These are phyloP conservation scores for Tachyglossus aculeatus DNA, from an alignment of 2,797 vertebrate species.

Conservation along the genomic window DNA sequence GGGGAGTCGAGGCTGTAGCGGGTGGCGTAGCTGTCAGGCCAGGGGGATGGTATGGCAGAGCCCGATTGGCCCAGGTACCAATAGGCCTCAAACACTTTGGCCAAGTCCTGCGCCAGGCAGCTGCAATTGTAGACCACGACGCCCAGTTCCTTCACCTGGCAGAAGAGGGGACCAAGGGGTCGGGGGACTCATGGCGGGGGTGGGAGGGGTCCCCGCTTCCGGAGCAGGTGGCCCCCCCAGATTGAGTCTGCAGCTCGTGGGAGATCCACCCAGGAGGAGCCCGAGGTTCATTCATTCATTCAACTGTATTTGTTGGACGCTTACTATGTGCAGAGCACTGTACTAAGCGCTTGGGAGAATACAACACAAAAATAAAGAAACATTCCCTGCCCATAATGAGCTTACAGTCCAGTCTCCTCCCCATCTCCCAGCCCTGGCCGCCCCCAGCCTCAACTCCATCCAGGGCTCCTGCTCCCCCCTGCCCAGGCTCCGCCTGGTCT, in stretches of 20 bases:
- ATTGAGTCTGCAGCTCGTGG: too few relatives aligned
- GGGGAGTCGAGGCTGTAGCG: constrained; percentile 84
- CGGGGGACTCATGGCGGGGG: not conserved
- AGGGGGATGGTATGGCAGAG: constrained; percentile 79
- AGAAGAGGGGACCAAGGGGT: not conserved
- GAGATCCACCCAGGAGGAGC: too few relatives aligned
- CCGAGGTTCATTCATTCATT: too few relatives aligned
- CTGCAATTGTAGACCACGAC: constrained; percentile 88
- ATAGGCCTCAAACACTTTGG: constrained; percentile 91
- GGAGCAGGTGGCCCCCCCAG: too few relatives aligned
- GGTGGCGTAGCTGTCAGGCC: constrained; percentile 86
- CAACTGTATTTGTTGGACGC: too few relatives aligned
- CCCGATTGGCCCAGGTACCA: constrained; percentile 83
- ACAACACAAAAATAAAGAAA: too few relatives aligned
- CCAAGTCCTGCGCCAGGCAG: constrained; percentile 86
- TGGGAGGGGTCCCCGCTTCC: too few relatives aligned
- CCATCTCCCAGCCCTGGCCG: too few relatives aligned
- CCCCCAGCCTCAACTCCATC: not conserved
- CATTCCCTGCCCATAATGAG: too few relatives aligned
- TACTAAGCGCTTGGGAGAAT: too few relatives aligned
- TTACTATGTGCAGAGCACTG: too few relatives aligned
- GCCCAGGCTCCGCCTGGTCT: not conserved
- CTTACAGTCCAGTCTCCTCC: too few relatives aligned
- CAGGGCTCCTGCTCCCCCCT: not conserved
- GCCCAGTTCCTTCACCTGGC: constrained; percentile 91